Evolutionary conservation across 2,888 invertebrate genomes (phyloP).

Genomic region (Drosophila rellima): DNA sequence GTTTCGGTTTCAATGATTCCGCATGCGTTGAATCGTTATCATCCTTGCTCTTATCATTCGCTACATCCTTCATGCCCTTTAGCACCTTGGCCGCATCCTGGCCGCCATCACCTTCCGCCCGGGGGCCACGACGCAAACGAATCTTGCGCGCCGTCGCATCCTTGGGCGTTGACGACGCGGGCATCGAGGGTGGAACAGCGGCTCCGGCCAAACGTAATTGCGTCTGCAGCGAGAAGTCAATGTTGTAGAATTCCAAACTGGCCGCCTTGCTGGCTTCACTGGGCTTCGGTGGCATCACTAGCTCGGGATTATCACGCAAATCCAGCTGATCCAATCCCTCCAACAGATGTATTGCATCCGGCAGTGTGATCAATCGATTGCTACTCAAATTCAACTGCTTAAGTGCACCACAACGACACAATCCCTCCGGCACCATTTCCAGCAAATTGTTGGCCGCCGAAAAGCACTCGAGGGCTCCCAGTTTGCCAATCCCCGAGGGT

Average conservation of each 20-base stretch:
- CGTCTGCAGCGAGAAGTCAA: constrained; percentile 98
- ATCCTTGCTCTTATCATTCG: constrained; percentile 89
- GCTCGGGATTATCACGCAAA: constrained; percentile 96
- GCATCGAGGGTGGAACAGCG: constrained; percentile 90
- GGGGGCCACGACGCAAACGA: constrained; percentile 92
- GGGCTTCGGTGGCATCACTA: constrained; percentile 99
- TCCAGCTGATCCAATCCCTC: constrained; percentile 96
- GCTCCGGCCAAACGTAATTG: constrained; percentile 97
- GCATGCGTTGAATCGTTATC: constrained; percentile 83
- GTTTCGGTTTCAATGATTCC: constrained; percentile 91
- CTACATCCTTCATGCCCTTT: constrained; percentile 90
- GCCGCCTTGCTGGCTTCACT: constrained; percentile 91
- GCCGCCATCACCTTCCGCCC: constrained; percentile 89
- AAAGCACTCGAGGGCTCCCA: constrained; percentile 96
- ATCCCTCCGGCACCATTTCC: constrained; percentile 99
- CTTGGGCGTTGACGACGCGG: constrained; percentile 89
- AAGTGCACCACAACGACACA: constrained; percentile 97
- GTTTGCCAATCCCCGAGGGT: constrained; percentile 98
- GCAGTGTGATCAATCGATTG: constrained; percentile 97
- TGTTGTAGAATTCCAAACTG: constrained; percentile 97
- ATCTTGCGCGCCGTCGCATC: constrained; percentile 98
- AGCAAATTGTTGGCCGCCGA: constrained; percentile 97
- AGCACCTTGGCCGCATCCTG: constrained; percentile 95
- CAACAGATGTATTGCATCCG: constrained; percentile 98
- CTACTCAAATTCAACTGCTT: constrained; percentile 97